phyloP scores from a whole-genome alignment of 2,888 invertebrate genomes.

The Cheilosia soror region DNA sequence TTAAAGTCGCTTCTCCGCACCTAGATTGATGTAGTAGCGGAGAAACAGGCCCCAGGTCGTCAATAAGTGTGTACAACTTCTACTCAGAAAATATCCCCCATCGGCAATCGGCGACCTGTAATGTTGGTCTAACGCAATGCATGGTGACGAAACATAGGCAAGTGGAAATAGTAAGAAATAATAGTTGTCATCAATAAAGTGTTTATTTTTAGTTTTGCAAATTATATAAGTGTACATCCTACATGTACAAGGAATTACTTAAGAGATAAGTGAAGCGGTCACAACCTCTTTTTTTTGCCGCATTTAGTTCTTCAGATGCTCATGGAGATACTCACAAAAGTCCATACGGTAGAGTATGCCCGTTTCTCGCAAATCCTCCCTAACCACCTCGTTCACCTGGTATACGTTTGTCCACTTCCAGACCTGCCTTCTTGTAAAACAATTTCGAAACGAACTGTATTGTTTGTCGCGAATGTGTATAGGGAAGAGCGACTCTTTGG shows the following conservation, averaged over 20 bases:
- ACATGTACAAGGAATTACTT: constrained; percentile 17
- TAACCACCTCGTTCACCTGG: constrained; percentile 81
- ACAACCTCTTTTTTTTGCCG: background rate
- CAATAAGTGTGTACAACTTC: too few species aligned
- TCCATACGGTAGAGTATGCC: constrained; percentile 76
- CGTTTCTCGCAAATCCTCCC: constrained; percentile 19
- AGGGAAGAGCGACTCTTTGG: constrained; percentile 77
- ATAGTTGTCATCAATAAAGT: background rate
- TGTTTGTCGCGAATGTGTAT: constrained; percentile 70
- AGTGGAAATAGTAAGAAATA: background rate
- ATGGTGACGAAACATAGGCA: background rate
- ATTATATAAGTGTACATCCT: constrained; percentile 5
- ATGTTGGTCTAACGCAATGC: too few species aligned
- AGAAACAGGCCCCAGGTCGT: too few species aligned
- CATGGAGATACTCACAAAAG: constrained; percentile 66
- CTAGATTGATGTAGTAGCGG: too few species aligned
- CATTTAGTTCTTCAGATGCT: constrained; percentile 8
- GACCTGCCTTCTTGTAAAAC: constrained; percentile 79
- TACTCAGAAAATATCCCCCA: too few species aligned
- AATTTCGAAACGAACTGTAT: constrained; percentile 81
- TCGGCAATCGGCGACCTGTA: too few species aligned
- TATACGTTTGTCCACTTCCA: constrained; percentile 83
- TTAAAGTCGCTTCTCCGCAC: too few species aligned
- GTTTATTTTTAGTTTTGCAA: background rate
- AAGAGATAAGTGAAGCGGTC: background rate